Base-by-base conservation (phyloP, 2,888 invertebrate genomes). In the Ennomos fuscantarius region DNA sequence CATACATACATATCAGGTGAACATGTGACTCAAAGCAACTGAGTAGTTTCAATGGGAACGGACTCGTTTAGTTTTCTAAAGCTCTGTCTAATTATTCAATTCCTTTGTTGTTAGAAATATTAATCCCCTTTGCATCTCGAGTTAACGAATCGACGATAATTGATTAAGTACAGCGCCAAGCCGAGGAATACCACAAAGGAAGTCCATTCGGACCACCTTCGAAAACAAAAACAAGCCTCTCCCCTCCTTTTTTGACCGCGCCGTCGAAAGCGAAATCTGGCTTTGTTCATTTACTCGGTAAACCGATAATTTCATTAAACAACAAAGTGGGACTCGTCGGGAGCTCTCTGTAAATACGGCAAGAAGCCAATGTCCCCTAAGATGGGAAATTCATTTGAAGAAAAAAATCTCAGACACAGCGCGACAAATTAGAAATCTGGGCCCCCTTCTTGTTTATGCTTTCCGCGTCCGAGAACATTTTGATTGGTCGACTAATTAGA, bases 281-380 rank as follows among this genome's bases (percentile, higher is more conserved):
- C 92, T 91, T 92, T 92, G 91, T 92, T 91, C 91, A 91, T 91
- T 91, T 91, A 86, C 87, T 90, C 84, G 87, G 90, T 90, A 92
- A 92, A 92, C 92, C 92, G 92, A 91, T 92, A 92, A 92, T 91
- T 92, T 91, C 88, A 91, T 92, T 92, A 92, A 89, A 90, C 91
- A 91, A 91, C 90, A 90, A 91, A 91, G 90, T 90, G 88, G 88
- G 85, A 85, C 86, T 86, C 83, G 79, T 77, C 72, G 81, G 82
- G 74, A 80, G 82, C 81, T 81, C 79, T 82, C 81, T 74, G 89
- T 86, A 91, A 90, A 91, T 89, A 91, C 85, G 87, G 82, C 85
- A 89, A 91, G 89, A 89, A 92, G 90, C 89, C 90, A 87, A 84
- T 89, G 91, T 89, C 90, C 92, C 90, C 89, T 70, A 87, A 91